Base-by-base conservation (phyloP, 2,888 invertebrate genomes). In the Nudaria mundana region DNA sequence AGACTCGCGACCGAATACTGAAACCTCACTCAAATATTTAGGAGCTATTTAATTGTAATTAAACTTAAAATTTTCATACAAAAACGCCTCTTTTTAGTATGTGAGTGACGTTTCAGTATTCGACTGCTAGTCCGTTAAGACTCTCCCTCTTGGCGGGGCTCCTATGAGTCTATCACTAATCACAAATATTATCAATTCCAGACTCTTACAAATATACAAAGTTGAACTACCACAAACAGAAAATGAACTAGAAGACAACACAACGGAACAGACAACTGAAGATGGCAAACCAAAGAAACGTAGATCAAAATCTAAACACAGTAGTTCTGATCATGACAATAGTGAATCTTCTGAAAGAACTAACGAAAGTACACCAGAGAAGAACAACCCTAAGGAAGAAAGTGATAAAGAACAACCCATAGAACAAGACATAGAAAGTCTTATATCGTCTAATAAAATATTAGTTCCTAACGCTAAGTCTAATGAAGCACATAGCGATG, bases 201-300 rank as follows among this genome's bases (percentile, higher is more conserved):
- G 95, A 70, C 89, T 95, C 55, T 85, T 95, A n/a, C 92, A 93
- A 77, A 92, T 93, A 58, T 92, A 94, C 77, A 93, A 95, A 63
- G 90, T 95, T 39, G 91, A 92, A 59, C 82, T 91, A 6, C 90
- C 91, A 49, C 93, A 92, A 0, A 90, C 90, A 41, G 90, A 90
- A 7, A 66, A 69, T n/a, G 77, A 79, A 8, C 79, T 82, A 1
- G 89, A 90, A 39, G 91, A 20, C 5, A 3, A 5, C 3, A 18
- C 3, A 18, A n/a, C n/a, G n/a, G 18, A 90, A 2, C 46, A 56
- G 0, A 53, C 52, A 0, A 55, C 60, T 18, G 80, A 78, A 18
- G 81, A 84, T 4, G 69, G 63, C 64, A 88, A 76, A 56, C 66
- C 81, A 26, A 86, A 81, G 56, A 83, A 84, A 36, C 78, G 79